Evolutionary conservation across 2,888 invertebrate genomes (phyloP).

Genomic region (Saturnia pavonia): DNA sequence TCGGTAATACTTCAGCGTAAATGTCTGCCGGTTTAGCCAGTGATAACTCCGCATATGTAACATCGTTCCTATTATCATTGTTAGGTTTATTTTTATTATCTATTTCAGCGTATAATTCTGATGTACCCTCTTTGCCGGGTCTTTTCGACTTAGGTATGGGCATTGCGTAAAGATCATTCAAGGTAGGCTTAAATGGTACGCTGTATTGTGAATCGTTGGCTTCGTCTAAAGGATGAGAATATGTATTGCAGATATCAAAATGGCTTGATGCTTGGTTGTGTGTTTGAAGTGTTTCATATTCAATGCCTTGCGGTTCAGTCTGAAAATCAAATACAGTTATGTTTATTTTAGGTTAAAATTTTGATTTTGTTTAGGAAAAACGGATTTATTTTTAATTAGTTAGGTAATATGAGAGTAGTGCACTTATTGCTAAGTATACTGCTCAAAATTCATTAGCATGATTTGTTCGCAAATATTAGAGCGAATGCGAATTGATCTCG

Average conservation of each 20-base stretch:
- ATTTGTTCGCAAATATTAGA: no score
- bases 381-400: no score
- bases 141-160: background rate
- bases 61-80: background rate
- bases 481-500: no score
- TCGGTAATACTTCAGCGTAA: background rate
- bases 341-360: background rate
- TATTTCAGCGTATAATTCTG: background rate
- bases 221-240: background rate
- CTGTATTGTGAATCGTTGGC: conserved; percentile 3
- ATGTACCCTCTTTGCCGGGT: background rate
- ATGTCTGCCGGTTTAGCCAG: background rate
- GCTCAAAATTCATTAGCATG: no score
- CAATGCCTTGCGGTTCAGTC: background rate
- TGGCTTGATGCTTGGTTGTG: background rate
- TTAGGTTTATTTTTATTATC: background rate
- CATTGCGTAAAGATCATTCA: conserved; percentile 1
- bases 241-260: background rate
- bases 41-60: conserved; percentile 1
- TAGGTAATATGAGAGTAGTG: no score
- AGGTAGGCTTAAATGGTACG: background rate
- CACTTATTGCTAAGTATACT: no score
- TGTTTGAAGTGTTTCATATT: background rate
- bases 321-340: background rate
- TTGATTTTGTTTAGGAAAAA: no score